Base-by-base conservation (phyloP, 1,140 invertebrate genomes). In the Bombus confusus region DNA sequence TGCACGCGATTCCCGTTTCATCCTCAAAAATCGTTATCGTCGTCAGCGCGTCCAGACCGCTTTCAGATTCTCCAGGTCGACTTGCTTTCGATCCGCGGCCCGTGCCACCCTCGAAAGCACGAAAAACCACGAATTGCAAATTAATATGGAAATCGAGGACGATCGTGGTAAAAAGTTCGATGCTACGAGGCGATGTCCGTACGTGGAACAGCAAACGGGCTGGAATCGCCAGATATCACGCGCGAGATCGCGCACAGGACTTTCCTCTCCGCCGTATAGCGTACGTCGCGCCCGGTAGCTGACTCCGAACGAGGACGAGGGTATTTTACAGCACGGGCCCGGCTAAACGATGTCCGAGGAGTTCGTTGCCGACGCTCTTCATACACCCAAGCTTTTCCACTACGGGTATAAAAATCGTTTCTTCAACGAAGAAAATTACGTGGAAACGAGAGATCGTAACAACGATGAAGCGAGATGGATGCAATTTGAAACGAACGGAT, bases 111-210 rank as follows among this genome's bases (percentile, higher is more conserved):
- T 52, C 43, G 5, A 22, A 6, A 62, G 13, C 43, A 25, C 28
- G 66, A 80, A 71, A 41, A 71, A 80, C 18, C 66, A 3, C 28
- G 43, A 80, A 80, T 71, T 57, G 78, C 78, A 39, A 71, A 71
- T 71, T 71, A 71, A 71, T 71, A 71, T 80, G 34, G 5, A 39
- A 43, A 71, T 71, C 2, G 25, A 31, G 64, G 78, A n/a, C 78
- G 28, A 52, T 43, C 25, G 34, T 69, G 78, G 41, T 25, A 80
- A 80, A 80, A 80, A 80, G 78, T 52, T 69, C 5, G 18, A 52
- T 22, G 41, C 5, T 52, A 22, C 25, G n/a, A 15, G n/a, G 2
- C 10, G 31, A 8, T 41, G 15, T 31, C 13, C 34, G 39, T 75
- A 57, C 25, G 34, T 59, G 47, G 28, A 47, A 57, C 34, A 6